These are phyloP conservation scores for Panagrolaimus sp. DNA, from an alignment of 1,140 invertebrate genomes.

Conservation along the genomic window DNA sequence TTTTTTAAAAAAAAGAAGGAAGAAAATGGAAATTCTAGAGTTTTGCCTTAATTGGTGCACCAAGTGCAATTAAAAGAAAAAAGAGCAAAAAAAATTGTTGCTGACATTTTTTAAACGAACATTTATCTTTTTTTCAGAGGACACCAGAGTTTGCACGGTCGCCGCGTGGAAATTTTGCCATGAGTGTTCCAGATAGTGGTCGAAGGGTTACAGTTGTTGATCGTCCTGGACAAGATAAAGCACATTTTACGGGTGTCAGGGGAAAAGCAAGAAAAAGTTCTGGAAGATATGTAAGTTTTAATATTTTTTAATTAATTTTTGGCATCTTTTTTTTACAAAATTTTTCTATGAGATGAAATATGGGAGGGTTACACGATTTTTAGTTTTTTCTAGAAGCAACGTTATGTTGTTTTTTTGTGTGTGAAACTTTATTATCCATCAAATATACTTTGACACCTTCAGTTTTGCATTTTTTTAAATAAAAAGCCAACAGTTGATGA, in stretches of 20 bases:
- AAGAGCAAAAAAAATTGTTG: no score
- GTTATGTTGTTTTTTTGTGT: not conserved
- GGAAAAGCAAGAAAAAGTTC: conserved; percentile 14
- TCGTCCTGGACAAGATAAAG: conserved; percentile 30
- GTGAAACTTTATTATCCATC: not conserved
- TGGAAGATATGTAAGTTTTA: conserved; percentile 14
- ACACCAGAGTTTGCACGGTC: conserved; percentile 6
- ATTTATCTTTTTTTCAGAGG: not conserved
- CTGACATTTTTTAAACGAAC: no score
- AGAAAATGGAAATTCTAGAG: no score
- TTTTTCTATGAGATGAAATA: no score
- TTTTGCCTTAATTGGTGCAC: no score
- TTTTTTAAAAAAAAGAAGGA: no score
- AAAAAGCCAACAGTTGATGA: not conserved
- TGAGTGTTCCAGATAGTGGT: conserved; percentile 11
- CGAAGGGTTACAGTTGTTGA: conserved; percentile 28
- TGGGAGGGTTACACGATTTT: not conserved
- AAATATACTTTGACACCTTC: conserved; percentile 1
- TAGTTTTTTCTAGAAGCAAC: not conserved
- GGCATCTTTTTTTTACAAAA: no score
- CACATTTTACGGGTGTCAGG: conserved; percentile 20
- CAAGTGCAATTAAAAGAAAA: no score
- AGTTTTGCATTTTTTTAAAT: not conserved
- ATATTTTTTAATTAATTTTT: not conserved
- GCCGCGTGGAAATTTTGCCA: conserved; percentile 10